Conservation (phyloP, 2,888 invertebrate species). For the Trichogramma evanescens region DNA sequence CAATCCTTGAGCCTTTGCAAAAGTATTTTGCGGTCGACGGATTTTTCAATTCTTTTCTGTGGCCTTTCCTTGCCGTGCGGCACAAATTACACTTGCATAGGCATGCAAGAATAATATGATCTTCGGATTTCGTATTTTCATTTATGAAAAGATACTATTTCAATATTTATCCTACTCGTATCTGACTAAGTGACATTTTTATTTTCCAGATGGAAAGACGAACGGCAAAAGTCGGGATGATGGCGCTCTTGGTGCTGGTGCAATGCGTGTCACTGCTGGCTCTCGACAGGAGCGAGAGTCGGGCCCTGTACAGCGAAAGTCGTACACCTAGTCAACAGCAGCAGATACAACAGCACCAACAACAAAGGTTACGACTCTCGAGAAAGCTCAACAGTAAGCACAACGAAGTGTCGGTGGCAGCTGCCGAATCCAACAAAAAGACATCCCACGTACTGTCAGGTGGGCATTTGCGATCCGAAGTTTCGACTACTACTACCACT, state of each 20-base stretch:
- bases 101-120: too few species aligned
- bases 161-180: background rate
- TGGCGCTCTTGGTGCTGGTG: constrained; percentile 22
- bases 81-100: too few species aligned
- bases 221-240: constrained; percentile 21
- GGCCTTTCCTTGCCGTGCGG: too few species aligned
- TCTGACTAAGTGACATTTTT: background rate
- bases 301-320: background rate
- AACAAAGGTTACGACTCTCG: constrained; percentile 2
- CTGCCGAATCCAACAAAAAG: constrained; percentile 4
- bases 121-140: background rate
- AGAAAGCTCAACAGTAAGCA: constrained; percentile 17
- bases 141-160: background rate
- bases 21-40: too few species aligned
- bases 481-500: constrained; percentile 7
- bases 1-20: too few species aligned
- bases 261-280: constrained; percentile 19
- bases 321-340: constrained; percentile 25
- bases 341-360: background rate
- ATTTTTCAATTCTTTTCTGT: too few species aligned
- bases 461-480: constrained; percentile 55
- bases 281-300: constrained; percentile 16
- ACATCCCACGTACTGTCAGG: constrained; percentile 54
- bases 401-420: constrained; percentile 24
- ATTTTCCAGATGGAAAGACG: constrained; percentile 33